Evolutionary conservation across 2,797 vertebrate genomes (phyloP).

Genomic region (Myoxocephalus aenaeus): DNA sequence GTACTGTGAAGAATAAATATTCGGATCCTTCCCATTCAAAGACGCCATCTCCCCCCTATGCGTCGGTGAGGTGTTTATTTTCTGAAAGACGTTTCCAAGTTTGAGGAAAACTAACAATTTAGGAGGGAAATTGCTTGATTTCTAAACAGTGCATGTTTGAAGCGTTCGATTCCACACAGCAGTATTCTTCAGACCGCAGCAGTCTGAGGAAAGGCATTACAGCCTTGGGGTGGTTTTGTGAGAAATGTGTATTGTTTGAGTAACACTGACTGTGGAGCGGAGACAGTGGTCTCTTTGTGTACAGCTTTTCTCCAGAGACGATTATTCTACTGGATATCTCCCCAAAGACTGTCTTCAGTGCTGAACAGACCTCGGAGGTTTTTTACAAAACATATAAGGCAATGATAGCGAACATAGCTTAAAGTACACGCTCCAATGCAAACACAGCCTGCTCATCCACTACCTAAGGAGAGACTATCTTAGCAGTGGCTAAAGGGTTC

Average conservation of each 20-base stretch:
- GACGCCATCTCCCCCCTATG: constrained; percentile 2
- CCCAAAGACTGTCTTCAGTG: constrained; percentile 38
- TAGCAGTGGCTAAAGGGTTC: not conserved
- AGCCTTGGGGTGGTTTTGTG: constrained; percentile 53
- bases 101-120: constrained; percentile 31
- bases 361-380: constrained; percentile 28
- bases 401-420: constrained; percentile 29
- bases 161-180: not conserved
- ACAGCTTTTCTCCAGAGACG: constrained; percentile 49
- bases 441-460: constrained; percentile 31
- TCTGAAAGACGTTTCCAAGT: constrained; percentile 33
- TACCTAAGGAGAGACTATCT: constrained; percentile 36
- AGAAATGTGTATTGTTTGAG: constrained; percentile 66
- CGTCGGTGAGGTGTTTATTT: constrained; percentile 28
- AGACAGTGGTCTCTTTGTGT: constrained; percentile 56
- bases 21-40: constrained; percentile 12
- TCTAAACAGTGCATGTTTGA: constrained; percentile 27
- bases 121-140: constrained; percentile 34
- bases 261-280: constrained; percentile 42
- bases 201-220: constrained; percentile 46
- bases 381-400: constrained; percentile 44
- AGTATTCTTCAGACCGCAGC: constrained; percentile 36
- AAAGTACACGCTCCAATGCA: constrained; percentile 29
- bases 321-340: constrained; percentile 57
- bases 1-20: not conserved